These are phyloP conservation scores for Platalea minor DNA, from an alignment of 2,797 vertebrate species.

Conservation along the genomic window DNA sequence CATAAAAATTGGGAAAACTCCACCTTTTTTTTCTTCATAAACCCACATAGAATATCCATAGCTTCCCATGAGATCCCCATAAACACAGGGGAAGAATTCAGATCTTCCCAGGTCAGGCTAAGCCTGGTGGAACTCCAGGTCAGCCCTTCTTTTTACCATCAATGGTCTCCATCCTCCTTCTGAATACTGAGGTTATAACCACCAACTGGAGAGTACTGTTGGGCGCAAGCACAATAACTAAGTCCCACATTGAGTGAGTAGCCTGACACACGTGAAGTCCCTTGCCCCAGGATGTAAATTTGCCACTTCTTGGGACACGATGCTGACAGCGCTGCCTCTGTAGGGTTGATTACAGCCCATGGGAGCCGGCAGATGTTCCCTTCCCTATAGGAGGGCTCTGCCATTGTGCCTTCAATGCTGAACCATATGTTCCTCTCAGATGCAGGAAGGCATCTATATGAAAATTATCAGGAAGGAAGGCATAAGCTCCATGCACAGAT, in stretches of 20 bases:
- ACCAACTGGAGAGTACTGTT: rapidly evolving
- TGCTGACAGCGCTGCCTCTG: rapidly evolving
- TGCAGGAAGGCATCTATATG: not conserved
- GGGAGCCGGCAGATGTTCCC: not conserved
- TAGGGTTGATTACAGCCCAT: not conserved
- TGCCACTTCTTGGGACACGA: not conserved
- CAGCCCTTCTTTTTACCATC: not conserved
- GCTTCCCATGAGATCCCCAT: not conserved
- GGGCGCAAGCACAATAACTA: rapidly evolving
- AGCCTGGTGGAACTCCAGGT: not conserved
- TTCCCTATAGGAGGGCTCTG: not conserved
- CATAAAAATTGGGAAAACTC: not conserved
- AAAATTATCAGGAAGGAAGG: not conserved
- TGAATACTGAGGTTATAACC: rapidly evolving
- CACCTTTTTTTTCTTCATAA: not conserved
- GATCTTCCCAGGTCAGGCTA: not conserved
- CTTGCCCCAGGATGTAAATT: not conserved
- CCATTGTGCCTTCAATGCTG: not conserved
- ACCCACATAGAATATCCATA: rapidly evolving
- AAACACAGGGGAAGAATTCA: not conserved
- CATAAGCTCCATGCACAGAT: rapidly evolving
- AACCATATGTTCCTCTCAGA: not conserved
- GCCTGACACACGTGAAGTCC: not conserved
- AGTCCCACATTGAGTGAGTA: rapidly evolving
- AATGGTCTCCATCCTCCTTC: not conserved